A percentile compares a stretch with the other conserved stretches of the same genome.
Conservation (phyloP, 2,113 vertebrate genomes). For the Condylura cristata region DNA sequence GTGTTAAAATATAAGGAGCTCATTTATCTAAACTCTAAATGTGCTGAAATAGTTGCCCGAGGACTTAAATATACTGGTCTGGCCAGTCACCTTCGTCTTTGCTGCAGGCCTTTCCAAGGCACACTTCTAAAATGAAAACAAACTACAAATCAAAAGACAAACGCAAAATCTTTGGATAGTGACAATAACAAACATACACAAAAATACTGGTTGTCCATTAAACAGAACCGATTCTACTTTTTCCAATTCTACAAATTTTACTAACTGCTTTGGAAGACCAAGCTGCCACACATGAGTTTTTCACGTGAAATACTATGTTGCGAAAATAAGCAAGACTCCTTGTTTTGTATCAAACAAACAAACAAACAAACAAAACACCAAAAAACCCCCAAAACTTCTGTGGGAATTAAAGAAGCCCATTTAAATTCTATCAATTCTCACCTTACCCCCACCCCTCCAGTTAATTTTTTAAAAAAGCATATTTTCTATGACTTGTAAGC, state of each 20-base stretch:
- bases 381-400: too few relatives aligned
- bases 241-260: slow-evolving; percentile 6
- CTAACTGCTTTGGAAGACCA: neutral
- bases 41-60: neutral
- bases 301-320: neutral
- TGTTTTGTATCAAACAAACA: slow-evolving; percentile 24
- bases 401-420: neutral
- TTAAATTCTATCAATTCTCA: neutral
- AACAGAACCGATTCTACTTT: neutral
- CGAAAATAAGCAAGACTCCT: slow-evolving; percentile 17
- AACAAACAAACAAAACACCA: slow-evolving; percentile 17
- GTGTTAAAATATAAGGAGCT: slow-evolving; percentile 23
- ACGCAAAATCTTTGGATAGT: neutral
- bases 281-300: neutral
- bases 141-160: neutral
- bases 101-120: neutral
- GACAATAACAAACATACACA: neutral
- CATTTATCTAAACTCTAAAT: neutral
- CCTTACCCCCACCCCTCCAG: neutral
- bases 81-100: neutral
- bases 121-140: neutral
- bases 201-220: neutral
- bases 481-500: slow-evolving; percentile 33
- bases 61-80: neutral
- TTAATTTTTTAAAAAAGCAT: neutral